Percentiles rank a stretch among this genome's conserved stretches.
Evolutionary conservation across 2,888 invertebrate species (phyloP).

Genomic region (Cerastis leucographa): DNA sequence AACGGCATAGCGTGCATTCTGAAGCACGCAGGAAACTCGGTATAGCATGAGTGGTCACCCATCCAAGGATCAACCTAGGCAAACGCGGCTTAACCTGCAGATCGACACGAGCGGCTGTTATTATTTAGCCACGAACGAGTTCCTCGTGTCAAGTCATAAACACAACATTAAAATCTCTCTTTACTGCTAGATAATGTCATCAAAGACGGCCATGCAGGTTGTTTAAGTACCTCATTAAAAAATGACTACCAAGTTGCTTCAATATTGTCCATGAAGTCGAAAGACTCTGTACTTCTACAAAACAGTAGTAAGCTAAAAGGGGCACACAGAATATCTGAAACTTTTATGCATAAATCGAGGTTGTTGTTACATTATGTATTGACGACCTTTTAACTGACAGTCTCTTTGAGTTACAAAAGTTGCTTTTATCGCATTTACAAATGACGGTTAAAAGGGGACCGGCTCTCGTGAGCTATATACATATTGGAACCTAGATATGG

Average conservation of each 20-base stretch:
- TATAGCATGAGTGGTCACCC: too few relatives aligned
- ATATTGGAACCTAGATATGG: not conserved
- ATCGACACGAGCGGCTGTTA: too few relatives aligned
- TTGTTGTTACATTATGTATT: conserved; percentile 14
- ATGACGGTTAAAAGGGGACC: conserved; percentile 1
- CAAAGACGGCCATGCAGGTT: not conserved
- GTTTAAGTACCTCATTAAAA: not conserved
- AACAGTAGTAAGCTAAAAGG: not conserved
- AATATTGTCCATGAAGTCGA: conserved; percentile 7
- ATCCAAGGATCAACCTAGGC: too few relatives aligned
- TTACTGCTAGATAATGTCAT: not conserved
- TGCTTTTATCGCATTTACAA: conserved; percentile 8
- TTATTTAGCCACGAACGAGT: too few relatives aligned
- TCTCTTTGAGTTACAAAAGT: conserved; percentile 6
- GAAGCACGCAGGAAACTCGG: too few relatives aligned
- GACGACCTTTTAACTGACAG: not conserved
- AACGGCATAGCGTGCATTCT: too few relatives aligned
- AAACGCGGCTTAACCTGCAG: too few relatives aligned
- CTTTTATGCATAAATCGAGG: conserved; percentile 8
- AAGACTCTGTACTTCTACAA: conserved; percentile 4
- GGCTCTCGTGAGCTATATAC: not conserved
- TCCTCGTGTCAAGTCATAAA: not conserved
- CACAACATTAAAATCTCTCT: not conserved
- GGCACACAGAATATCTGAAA: conserved; percentile 2
- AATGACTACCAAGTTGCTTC: not conserved